Base-by-base conservation (phyloP, 2,888 invertebrate genomes). In the Tuberolachnus salignus region DNA sequence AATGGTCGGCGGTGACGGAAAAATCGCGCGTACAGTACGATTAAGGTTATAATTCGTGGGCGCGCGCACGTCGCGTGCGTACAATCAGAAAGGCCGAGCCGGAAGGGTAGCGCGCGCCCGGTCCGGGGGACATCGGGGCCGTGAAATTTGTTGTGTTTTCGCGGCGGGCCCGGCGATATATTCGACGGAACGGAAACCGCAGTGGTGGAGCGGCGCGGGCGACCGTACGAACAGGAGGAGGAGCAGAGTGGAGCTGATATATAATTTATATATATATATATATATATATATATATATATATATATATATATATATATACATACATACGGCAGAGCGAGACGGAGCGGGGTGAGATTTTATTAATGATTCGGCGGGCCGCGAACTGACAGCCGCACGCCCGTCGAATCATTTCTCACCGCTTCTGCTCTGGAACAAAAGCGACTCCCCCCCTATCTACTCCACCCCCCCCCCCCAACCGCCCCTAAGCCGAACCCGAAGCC, bases 301-400 rank as follows among this genome's bases (percentile, higher is more conserved):
- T n/a, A n/a, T n/a, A n/a, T n/a, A n/a, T n/a, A n/a, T n/a, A n/a
- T n/a, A n/a, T n/a, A n/a, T 46, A 21, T 46, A 13, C 44, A n/a
- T 19, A n/a, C 16, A 14, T 19, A 19, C 14, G 4, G 8, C 14
- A n/a, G 14, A 14, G 21, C 1, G 14, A 13, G 53, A 26, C 4
- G 53, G 21, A 14, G 51, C 13, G 66, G 66, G n/a, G 53, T 57
- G 75, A 67, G 75, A 78, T 78, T 78, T 78, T 78, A 78, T 78
- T 78, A 78, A 78, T 78, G 75, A 78, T 78, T 69, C 75, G 66
- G 66, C 57, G 75, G 75, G 67, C 66, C 67, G 59, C 75, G 57
- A 78, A 69, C 75, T 78, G 75, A 78, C 75, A 78, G 75, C 75
- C 75, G 67, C 75, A 73, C 57, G 75, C 75, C 75, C 57, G 75